Base-by-base conservation (phyloP, 2,113 vertebrate species). In the Anguilla japonica region DNA sequence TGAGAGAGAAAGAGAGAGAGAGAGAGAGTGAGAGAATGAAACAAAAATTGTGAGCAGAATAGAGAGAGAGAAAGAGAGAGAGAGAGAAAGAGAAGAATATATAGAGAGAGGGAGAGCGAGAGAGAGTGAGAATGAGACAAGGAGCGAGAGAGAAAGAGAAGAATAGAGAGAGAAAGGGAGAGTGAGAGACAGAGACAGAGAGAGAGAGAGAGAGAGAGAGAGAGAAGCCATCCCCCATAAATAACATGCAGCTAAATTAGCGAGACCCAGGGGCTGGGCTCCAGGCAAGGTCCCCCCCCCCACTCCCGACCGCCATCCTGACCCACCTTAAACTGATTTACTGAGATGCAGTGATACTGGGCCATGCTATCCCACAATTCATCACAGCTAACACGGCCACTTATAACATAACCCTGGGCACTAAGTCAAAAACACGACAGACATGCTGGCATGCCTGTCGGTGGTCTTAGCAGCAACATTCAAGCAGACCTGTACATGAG, bases 181-280 rank as follows among this genome's bases (percentile, higher is more conserved):
- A 67, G 20, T 26, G 60, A 22, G 20, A 20, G 56, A 60, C 14
- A 60, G 56, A 60, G 56, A 60, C 14, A 67, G 3, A 67, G 60
- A 22, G 60, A 2, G 16, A 22, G 60, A 22, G 60, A 5, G 20
- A 67, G 60, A 26, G 60, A 67, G 60, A 26, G 60, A 67, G 60
- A 67, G 60, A 67, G 60, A 8, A 67, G 2, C 4, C 18, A 26
- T 22, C 3, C 22, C 39, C 75, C 75, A 83, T 83, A 83, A 83
- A 83, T 83, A 53, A 83, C 41, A 83, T 46, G 41, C 43, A 22
- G 81, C 43, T 83, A 20, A 83, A 83, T 56, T 53, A 29, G 81
- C 81, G 46, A 43, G 43, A 50, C 46, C 50, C 81, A 53, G 9
- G n/a, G 43, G 50, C n/a, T 56, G 50, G 26, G 26, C 46, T 53